Evolutionary conservation across 1,140 invertebrate species (phyloP).

Genomic region (Spodoptera litura): DNA sequence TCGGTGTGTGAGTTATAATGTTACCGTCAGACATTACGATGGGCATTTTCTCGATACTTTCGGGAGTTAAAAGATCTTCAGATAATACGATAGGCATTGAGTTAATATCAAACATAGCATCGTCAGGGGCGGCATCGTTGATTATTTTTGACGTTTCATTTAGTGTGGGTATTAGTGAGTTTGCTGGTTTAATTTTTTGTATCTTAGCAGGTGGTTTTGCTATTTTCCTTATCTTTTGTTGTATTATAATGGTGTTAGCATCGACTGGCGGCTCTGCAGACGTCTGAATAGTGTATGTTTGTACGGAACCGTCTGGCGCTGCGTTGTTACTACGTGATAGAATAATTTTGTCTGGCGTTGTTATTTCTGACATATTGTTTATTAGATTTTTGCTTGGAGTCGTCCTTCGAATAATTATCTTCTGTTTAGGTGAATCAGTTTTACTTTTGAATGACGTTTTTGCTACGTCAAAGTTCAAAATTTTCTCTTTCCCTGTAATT

Average conservation of each 20-base stretch:
- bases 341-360: constrained; percentile 77
- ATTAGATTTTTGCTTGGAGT: constrained; percentile 69
- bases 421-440: constrained; percentile 74
- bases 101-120: constrained; percentile 90
- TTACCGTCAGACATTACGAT: constrained; percentile 88
- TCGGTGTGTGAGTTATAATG: constrained; percentile 69
- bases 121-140: constrained; percentile 73
- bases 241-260: constrained; percentile 74
- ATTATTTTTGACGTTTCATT: constrained; percentile 61
- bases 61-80: constrained; percentile 87
- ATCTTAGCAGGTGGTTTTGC: constrained; percentile 68
- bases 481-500: constrained; percentile 80
- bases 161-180: constrained; percentile 58
- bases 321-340: constrained; percentile 73
- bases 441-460: constrained; percentile 70
- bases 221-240: constrained; percentile 76
- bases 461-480: constrained; percentile 81
- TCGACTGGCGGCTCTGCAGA: constrained; percentile 67
- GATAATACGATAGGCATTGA: constrained; percentile 91
- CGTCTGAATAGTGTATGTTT: constrained; percentile 81
- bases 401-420: constrained; percentile 83
- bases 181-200: constrained; percentile 73
- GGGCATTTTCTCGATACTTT: constrained; percentile 88
- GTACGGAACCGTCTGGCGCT: constrained; percentile 71
- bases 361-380: constrained; percentile 72